phyloP scores from a whole-genome alignment of 2,113 vertebrate species.

The Macaca nemestrina region DNA sequence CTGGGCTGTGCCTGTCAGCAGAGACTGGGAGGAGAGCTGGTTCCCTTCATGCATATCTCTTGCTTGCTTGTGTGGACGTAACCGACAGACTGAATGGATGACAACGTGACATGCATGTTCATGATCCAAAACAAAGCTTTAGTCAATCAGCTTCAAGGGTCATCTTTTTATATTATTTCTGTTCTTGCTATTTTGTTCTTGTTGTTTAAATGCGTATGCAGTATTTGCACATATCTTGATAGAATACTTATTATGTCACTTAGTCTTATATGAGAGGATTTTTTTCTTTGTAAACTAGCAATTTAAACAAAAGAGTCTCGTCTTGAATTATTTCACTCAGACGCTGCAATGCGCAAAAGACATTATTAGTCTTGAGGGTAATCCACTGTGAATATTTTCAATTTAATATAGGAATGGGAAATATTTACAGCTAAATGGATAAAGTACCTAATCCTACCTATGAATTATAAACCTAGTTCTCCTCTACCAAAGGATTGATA shows the following conservation, averaged over 20 bases:
- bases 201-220: not conserved
- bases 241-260: constrained; percentile 28
- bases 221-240: not conserved
- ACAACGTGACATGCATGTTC: constrained; percentile 66
- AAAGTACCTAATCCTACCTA: not conserved
- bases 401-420: not conserved
- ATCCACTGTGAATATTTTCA: constrained; percentile 34
- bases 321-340: constrained; percentile 52
- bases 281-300: constrained; percentile 28
- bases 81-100: constrained; percentile 29
- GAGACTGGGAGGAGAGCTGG: not conserved
- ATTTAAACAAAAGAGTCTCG: constrained; percentile 38
- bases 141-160: constrained; percentile 33
- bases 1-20: constrained; percentile 11
- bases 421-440: not conserved
- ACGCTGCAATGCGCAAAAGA: not conserved
- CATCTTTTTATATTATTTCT: constrained; percentile 53
- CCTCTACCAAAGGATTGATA: not conserved
- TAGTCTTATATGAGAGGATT: not conserved
- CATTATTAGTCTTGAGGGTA: not conserved
- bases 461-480: not conserved
- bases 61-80: not conserved
- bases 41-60: not conserved
- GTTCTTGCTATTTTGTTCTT: constrained; percentile 20
- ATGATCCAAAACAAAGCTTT: constrained; percentile 71